Conservation (phyloP, 2,113 vertebrate species). For the Apeltes quadracus region DNA sequence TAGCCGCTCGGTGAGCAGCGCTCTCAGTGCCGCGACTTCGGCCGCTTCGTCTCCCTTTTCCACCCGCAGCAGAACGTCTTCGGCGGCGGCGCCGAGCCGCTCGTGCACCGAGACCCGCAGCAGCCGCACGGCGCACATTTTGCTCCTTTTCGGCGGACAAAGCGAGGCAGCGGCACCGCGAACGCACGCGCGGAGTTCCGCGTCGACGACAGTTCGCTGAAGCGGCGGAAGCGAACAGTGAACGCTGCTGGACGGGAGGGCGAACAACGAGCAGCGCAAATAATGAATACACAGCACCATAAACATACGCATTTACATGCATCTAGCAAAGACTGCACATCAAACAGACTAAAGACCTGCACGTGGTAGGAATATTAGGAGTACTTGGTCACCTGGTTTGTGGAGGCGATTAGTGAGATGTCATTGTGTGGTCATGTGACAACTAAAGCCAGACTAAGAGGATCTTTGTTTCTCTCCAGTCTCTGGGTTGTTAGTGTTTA, state of each 20-base stretch:
- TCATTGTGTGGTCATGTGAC: conserved; percentile 52
- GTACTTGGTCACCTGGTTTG: not conserved
- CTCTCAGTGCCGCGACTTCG: conserved; percentile 16
- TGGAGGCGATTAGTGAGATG: conserved; percentile 27
- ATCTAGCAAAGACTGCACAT: too few species aligned
- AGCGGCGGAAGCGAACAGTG: conserved; percentile 11
- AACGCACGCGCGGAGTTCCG: conserved; percentile 32
- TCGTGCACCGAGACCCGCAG: conserved; percentile 45
- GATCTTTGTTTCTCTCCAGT: conserved; percentile 36
- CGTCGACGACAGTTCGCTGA: conserved; percentile 5
- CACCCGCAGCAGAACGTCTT: conserved; percentile 48
- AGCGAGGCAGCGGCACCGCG: not conserved
- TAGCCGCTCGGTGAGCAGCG: conserved; percentile 58
- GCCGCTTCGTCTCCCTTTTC: conserved; percentile 25
- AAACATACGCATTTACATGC: too few species aligned
- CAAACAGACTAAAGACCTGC: too few species aligned
- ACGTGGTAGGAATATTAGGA: too few species aligned
- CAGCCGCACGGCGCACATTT: conserved; percentile 34
- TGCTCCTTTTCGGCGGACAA: conserved; percentile 5
- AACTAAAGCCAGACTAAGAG: conserved; percentile 43
- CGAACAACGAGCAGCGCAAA: not conserved
- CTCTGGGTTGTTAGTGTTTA: conserved; percentile 7
- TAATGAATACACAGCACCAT: too few species aligned
- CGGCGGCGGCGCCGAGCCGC: conserved; percentile 38
- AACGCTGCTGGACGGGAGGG: conserved; percentile 27